These are phyloP conservation scores for Ips typographus DNA, from an alignment of 1,140 invertebrate genomes.

Conservation along the genomic window DNA sequence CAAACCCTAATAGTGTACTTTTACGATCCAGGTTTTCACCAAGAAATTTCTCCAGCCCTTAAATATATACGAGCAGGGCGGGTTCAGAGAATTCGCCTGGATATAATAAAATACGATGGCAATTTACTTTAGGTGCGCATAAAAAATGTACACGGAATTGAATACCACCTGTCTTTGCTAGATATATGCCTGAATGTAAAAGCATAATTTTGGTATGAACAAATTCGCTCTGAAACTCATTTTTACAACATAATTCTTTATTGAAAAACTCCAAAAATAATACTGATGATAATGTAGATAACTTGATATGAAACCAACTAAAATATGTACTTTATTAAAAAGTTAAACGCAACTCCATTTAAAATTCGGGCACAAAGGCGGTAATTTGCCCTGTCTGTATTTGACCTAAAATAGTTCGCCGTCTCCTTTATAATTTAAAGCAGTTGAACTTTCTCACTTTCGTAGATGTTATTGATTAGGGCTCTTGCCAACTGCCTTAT, in stretches of 20 bases:
- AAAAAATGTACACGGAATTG: too few species aligned
- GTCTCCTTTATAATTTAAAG: slow-evolving; percentile 27
- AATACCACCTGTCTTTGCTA: too few species aligned
- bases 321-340: too few species aligned
- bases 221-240: too few species aligned
- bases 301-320: too few species aligned
- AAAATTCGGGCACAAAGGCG: slow-evolving; percentile 2
- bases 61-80: slow-evolving; percentile 6
- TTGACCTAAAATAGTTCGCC: slow-evolving; percentile 24
- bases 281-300: too few species aligned
- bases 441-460: slow-evolving; percentile 23
- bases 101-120: not conserved
- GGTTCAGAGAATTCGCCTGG: not conserved
- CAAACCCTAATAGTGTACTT: not conserved
- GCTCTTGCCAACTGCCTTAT: slow-evolving; percentile 2
- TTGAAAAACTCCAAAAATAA: too few species aligned
- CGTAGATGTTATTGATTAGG: slow-evolving; percentile 26
- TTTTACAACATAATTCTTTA: too few species aligned
- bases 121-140: not conserved
- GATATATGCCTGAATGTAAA: too few species aligned
- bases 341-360: too few species aligned
- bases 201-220: too few species aligned
- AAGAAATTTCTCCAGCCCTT: not conserved
- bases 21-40: slow-evolving; percentile 12
- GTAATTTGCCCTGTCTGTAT: slow-evolving; percentile 12